Evolutionary conservation across 1,140 invertebrate genomes (phyloP), one percentile per base, ranked within the genome.

Genomic region (Pararge aegeria): DNA sequence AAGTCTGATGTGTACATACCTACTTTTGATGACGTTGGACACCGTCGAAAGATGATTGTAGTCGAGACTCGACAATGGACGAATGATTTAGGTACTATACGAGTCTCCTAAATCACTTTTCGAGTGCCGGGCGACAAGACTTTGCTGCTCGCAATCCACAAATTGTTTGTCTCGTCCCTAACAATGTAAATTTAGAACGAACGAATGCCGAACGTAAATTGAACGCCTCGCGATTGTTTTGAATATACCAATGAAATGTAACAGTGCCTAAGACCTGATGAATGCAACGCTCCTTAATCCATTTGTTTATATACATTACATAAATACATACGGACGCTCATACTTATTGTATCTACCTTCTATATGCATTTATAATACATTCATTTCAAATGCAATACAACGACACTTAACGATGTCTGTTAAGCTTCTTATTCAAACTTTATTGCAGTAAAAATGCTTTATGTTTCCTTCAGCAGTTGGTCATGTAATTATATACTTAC

Each of bases 131-230:
- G 61, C 75, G 81, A 83, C 77, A 79, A 71, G 65, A 79, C 67
- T 73, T 63, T 68, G 70, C 67, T 75, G 65, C 73, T 79, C 68
- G 75, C 83, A 82, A 81, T 82, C 80, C 86, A 75, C 77, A 79
- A 87, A 86, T 84, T 81, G 84, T 85, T 85, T 82, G 83, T 84
- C 75, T 67, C 82, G 83, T 70, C 77, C 75, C 74, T 80, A 83
- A 83, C 85, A 80, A 86, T 84, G 79, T 89, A 89, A 80, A 89
- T 89, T 84, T 89, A 89, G 85, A 76, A 73, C 72, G 69, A 78
- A 80, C 82, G 71, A 87, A 85, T 87, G 70, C 80, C 85, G 81
- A 83, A 76, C 78, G 75, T 78, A 81, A 79, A 83, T 87, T 79
- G 82, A 83, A 82, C 69, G 76, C 71, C 48, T 66, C 55, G 61